Evolutionary conservation across 2,888 invertebrate genomes (phyloP).

Genomic region (Agrochola litura): DNA sequence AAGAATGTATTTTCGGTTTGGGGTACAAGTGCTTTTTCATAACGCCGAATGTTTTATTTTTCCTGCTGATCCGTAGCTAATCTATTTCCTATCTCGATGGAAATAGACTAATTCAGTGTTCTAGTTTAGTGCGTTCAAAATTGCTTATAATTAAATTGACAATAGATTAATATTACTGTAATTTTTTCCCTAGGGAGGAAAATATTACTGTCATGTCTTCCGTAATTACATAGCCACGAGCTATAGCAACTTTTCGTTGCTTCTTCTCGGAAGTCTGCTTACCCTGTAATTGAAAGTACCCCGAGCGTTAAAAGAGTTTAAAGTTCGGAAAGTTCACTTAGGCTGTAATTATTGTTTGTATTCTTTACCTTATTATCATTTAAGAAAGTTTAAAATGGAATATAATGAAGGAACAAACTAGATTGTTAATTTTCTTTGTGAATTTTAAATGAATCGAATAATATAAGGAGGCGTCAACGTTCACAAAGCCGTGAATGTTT

Average conservation of each 20-base stretch:
- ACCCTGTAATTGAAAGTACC: conserved; percentile 54
- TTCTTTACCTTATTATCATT: conserved; percentile 54
- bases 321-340: conserved; percentile 52
- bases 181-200: conserved; percentile 1
- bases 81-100: not conserved
- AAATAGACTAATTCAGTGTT: conserved; percentile 15
- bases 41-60: conserved; percentile 14
- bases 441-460: conserved; percentile 38
- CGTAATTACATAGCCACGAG: conserved; percentile 24
- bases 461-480: conserved; percentile 32
- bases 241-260: conserved; percentile 35
- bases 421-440: conserved; percentile 26
- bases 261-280: conserved; percentile 49
- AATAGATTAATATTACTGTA: conserved; percentile 11
- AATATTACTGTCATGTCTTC: conserved; percentile 21
- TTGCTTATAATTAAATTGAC: not conserved
- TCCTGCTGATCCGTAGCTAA: conserved; percentile 3
- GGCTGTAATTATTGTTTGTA: conserved; percentile 59
- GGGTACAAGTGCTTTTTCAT: conserved; percentile 20
- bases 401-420: conserved; percentile 31
- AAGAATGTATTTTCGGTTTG: conserved; percentile 32
- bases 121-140: not conserved
- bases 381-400: conserved; percentile 50
- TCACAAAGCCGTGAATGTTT: conserved; percentile 45
- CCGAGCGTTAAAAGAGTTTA: conserved; percentile 51